Evolutionary conservation across 2,888 invertebrate species (phyloP), one percentile per base, ranked within the genome.

Genomic region (Caenorhabditis afra): DNA sequence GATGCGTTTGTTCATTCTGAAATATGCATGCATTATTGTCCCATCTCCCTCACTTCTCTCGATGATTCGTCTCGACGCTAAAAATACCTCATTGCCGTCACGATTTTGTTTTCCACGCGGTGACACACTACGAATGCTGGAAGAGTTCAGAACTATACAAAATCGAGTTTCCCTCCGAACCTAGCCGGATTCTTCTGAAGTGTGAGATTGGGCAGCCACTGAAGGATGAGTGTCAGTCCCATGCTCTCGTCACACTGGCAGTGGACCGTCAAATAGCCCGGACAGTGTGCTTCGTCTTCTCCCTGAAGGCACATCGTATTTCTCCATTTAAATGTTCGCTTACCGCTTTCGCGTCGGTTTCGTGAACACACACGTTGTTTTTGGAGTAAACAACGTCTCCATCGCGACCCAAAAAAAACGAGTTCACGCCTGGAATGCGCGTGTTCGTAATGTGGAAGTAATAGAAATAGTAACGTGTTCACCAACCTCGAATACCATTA

Each of bases 331-430:
- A 20, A 18, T 16, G 7, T 41, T 77, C 10, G n/a, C 77, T 66
- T 64, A 81, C 85, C 67, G 61, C 68, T 53, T 80, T 79, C 12
- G 68, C 74, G 47, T 59, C 67, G 52, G 96, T 95, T 7, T 96
- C 96, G 92, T 97, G 97, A 53, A 97, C 96, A 91, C 97, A 97
- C 41, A 97, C 96, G 91, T 97, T 97, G 91, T 97, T 97, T 92
- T 97, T 97, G 71, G 92, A 92, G 87, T 91, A 92, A 55, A 92
- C 91, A 16, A 92, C 91, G 85, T 92, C 92, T 12, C 92, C 92
- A 86, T 92, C 92, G 37, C 91, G 85, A 35, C 90, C 90, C 49
- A 87, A 71, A 66, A 90, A 88, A 66, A 85, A 85, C 39, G 86
- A 88, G 71, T 84, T 84, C 22, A 71, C 82, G 37, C 88, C 89